Conservation (phyloP, 2,113 vertebrate species). For the Sinosuthora webbiana region DNA sequence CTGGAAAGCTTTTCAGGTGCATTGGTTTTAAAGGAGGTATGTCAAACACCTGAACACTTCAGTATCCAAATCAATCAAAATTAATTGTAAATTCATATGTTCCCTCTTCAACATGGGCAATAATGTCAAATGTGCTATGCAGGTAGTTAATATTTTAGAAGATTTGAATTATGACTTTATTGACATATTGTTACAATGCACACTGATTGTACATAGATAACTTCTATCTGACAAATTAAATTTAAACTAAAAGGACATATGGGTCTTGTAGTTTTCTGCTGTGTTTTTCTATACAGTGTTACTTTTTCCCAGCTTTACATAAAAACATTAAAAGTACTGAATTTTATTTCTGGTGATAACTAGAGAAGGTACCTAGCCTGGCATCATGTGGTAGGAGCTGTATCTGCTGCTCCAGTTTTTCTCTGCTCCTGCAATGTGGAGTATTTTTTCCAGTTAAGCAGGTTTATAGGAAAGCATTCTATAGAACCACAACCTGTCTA, state of each 20-base stretch:
- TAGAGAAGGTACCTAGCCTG: not conserved
- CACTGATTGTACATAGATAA: conserved; percentile 93
- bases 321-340: not conserved
- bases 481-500: not conserved
- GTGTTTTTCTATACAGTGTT: conserved; percentile 31
- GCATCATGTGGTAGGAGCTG: not conserved
- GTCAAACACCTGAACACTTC: conserved; percentile 60
- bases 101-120: conserved; percentile 86
- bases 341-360: not conserved
- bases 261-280: conserved; percentile 76
- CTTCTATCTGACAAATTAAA: conserved; percentile 96
- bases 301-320: conserved; percentile 16
- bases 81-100: conserved; percentile 76
- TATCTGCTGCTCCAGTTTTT: not conserved
- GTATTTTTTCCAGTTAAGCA: not conserved
- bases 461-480: not conserved
- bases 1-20: conserved; percentile 69
- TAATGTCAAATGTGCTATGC: conserved; percentile 98
- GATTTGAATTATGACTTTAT: conserved; percentile 81
- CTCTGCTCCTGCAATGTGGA: not conserved
- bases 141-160: conserved; percentile 92
- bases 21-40: conserved; percentile 66
- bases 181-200: conserved; percentile 91
- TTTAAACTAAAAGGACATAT: conserved; percentile 80
- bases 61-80: conserved; percentile 74